Evolutionary conservation across 2,113 vertebrate genomes (phyloP), one percentile per base, ranked within the genome.

Genomic region (Stomatorhinus ivindoensis): DNA sequence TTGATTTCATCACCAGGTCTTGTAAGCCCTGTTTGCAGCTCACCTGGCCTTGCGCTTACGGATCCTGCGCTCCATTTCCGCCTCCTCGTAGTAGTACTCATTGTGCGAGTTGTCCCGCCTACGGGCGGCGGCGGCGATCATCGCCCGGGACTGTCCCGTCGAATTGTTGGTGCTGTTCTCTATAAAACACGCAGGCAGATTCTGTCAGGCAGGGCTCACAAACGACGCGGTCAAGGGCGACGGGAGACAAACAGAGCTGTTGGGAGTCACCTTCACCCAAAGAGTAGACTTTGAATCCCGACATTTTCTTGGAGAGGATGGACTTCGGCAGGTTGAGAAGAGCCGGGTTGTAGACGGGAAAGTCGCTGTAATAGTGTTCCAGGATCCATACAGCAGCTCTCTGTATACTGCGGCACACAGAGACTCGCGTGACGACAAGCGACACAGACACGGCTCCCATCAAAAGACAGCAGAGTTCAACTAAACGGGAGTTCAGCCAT

Each of bases 241-340:
- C 17, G 15, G 55, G 39, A 47, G 31, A 47, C 19, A 31, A 19
- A 27, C 13, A 31, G 8, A 17, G 47, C 21, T 2, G 17, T 1
- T 1, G 86, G 90, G 92, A 88, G 42, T 93, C 93, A 99, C 98
- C 98, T 90, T 99, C 96, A 90, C 96, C 98, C 76, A 99, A 96
- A 39, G 98, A 98, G 94, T 99, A 99, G 91, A 99, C 98, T 89
- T 99, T 99, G 93, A 99, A 99, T 44, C 97, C 98, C 3, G 98
- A 98, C 97, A 98, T 98, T 94, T 99, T 99, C 96, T 99, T 99
- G 93, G 97, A 96, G 65, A 99, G 96, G 94, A 99, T 97, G 90
- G 98, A 98, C 93, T 99, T 99, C 46, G 98, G 98, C 83, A 99
- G 96, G 96, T 98, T 99, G 92, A 98, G 96, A 88, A 99, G 95